These are phyloP conservation scores for Drosophila heteroneura DNA, from an alignment of 2,888 invertebrate species.

Conservation along the genomic window DNA sequence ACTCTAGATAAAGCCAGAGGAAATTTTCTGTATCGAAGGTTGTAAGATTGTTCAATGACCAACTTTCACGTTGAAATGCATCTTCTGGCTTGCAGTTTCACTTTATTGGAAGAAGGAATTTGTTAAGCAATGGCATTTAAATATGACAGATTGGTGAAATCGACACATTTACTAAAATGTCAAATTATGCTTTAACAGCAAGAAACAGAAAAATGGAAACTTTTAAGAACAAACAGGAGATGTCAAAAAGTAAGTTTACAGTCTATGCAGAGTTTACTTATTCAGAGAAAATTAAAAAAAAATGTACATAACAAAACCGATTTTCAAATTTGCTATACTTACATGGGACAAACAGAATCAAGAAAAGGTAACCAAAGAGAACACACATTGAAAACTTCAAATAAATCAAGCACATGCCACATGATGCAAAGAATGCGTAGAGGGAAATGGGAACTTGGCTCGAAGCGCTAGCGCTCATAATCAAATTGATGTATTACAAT, in stretches of 20 bases:
- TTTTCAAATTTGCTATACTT: slow-evolving; percentile 64
- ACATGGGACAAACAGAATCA: slow-evolving; percentile 67
- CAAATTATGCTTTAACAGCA: slow-evolving; percentile 7
- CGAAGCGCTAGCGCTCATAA: slow-evolving; percentile 63
- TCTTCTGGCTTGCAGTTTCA: neutral
- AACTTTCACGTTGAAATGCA: neutral
- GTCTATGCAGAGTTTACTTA: slow-evolving; percentile 32
- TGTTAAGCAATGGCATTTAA: neutral
- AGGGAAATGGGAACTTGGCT: slow-evolving; percentile 33
- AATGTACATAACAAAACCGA: slow-evolving; percentile 23
- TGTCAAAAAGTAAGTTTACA: slow-evolving; percentile 40
- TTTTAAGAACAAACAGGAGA: slow-evolving; percentile 47
- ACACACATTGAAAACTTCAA: slow-evolving; percentile 36
- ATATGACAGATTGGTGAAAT: neutral
- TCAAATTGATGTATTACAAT: slow-evolving; percentile 81
- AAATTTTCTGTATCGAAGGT: neutral
- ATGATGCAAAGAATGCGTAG: slow-evolving; percentile 13
- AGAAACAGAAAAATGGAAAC: slow-evolving; percentile 33
- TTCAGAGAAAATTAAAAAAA: slow-evolving; percentile 22
- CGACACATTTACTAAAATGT: neutral
- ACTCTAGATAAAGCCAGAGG: neutral
- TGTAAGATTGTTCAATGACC: neutral
- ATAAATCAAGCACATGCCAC: slow-evolving; percentile 79
- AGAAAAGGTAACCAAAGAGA: slow-evolving; percentile 37
- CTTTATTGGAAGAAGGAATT: neutral